Base-by-base conservation (phyloP, 2,113 vertebrate species). In the Tychaedon coryphoeus region DNA sequence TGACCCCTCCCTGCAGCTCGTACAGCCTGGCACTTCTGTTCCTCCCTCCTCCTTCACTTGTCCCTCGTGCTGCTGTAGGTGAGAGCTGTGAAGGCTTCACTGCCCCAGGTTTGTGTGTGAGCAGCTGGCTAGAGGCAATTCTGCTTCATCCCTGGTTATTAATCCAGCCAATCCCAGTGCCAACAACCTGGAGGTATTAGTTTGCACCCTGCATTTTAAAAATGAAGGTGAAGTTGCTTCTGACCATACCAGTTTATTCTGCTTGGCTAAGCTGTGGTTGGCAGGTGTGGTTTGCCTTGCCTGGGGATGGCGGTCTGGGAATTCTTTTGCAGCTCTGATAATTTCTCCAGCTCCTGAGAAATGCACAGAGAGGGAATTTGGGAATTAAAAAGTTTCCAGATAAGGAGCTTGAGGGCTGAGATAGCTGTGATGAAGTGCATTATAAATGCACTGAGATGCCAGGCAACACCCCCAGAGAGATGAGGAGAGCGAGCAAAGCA, bases 21-120 rank as follows among this genome's bases (percentile, higher is more conserved):
- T 13, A 50, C 0, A 5, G 8, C 36, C 9, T 48, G 62, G 19
- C 15, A 25, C 14, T 31, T 25, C 67, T 48, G 47, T 40, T 72
- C 51, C n/a, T 79, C 29, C 34, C 34, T 29, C 33, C 45, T 7
- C 38, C 66, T 73, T 61, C 12, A 3, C 56, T 80, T 33, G n/a
- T n/a, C 34, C 54, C 38, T 71, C 10, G 19, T 78, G 20, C 33
- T 75, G 38, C 47, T 72, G 65, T 4, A 31, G 40, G 69, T 45
- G 38, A 9, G 73, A 61, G 78, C 71, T 0, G 0, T 7, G 20
- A 48, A 61, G 40, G 71, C 31, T 47, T 86, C 42, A 34, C 34
- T 0, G 0, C 0, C 0, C 38, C 3, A 2, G 3, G 33, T 62
- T 75, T 33, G 31, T 57, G 22, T 5, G 1, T 2, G 3, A 42